A percentile compares a stretch with the other conserved stretches of the same genome.
These are phyloP conservation scores for Apamea sordens DNA, from an alignment of 2,888 invertebrate genomes.

Conservation along the genomic window DNA sequence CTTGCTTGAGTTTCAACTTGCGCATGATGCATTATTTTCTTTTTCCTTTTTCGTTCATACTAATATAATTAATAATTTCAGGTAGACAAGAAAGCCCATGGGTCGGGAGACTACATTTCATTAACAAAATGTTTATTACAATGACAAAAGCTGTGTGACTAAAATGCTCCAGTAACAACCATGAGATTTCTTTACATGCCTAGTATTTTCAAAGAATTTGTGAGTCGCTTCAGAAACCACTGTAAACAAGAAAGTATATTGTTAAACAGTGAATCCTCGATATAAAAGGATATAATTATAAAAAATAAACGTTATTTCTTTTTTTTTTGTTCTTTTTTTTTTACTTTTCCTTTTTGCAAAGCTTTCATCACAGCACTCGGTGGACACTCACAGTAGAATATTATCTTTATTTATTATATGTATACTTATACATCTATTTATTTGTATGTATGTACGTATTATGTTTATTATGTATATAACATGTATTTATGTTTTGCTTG, in stretches of 20 bases:
- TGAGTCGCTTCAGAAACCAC: conserved; percentile 65
- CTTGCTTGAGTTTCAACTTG: conserved; percentile 78
- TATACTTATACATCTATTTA: conserved; percentile 72
- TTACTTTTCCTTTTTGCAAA: conserved; percentile 85
- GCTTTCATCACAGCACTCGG: conserved; percentile 90
- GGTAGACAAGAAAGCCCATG: conserved; percentile 89
- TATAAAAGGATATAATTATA: conserved; percentile 64
- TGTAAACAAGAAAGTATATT: conserved; percentile 62
- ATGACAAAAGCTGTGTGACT: conserved; percentile 82
- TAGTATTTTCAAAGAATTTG: conserved; percentile 66
- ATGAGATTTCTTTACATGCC: conserved; percentile 73
- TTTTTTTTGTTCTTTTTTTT: conserved; percentile 85
- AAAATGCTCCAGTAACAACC: conserved; percentile 81
- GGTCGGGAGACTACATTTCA: conserved; percentile 89
- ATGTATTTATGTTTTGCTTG: conserved; percentile 83
- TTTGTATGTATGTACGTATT: conserved; percentile 67
- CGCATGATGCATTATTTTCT: conserved; percentile 79
- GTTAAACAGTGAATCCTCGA: conserved; percentile 64
- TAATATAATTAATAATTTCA: conserved; percentile 90
- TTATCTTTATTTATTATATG: conserved; percentile 75
- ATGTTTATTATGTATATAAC: conserved; percentile 78
- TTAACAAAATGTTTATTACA: conserved; percentile 83
- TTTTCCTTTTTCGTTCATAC: conserved; percentile 87
- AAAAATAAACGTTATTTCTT: conserved; percentile 86
- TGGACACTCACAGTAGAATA: conserved; percentile 88